Percentiles rank a stretch among this genome's conserved stretches.
phyloP scores from a whole-genome alignment of 2,797 vertebrate genomes.

The Salmo trutta region DNA sequence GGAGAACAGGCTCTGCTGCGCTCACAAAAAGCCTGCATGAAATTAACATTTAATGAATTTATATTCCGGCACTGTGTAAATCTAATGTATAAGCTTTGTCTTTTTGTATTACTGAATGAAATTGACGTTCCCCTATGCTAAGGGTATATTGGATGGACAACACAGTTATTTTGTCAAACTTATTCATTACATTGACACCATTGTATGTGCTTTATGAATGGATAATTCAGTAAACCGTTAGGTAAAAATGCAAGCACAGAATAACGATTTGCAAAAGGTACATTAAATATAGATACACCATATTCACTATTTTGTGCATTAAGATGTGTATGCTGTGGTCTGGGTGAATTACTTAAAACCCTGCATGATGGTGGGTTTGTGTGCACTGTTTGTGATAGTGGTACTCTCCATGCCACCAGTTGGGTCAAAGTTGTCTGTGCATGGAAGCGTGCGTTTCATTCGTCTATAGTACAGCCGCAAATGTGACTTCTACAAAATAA shows the following conservation, averaged over 20 bases:
- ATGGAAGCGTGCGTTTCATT: not conserved
- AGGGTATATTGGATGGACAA: not conserved
- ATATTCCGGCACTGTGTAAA: too few relatives aligned
- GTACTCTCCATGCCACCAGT: not conserved
- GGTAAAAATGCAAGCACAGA: not conserved
- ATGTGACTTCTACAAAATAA: not conserved
- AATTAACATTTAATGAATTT: conserved; percentile 1
- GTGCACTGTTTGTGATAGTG: not conserved
- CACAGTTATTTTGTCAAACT: not conserved
- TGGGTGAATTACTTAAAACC: not conserved
- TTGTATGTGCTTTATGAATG: not conserved
- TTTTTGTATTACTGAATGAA: conserved; percentile 1
- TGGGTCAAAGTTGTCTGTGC: not conserved
- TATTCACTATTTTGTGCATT: conserved; percentile 5
- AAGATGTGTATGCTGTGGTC: not conserved
- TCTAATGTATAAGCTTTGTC: not conserved
- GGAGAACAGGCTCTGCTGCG: not conserved
- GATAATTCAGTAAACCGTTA: conserved; percentile 1
- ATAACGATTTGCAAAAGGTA: conserved; percentile 3
- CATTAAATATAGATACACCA: not conserved
- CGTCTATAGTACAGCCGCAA: not conserved
- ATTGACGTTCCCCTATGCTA: not conserved
- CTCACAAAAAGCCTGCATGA: conserved; percentile 15
- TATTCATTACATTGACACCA: not conserved
- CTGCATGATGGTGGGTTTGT: not conserved